A percentile compares a stretch with the other conserved stretches of the same genome.
Evolutionary conservation across 2,113 vertebrate species (phyloP).

Genomic region (Plestiodon gilberti): DNA sequence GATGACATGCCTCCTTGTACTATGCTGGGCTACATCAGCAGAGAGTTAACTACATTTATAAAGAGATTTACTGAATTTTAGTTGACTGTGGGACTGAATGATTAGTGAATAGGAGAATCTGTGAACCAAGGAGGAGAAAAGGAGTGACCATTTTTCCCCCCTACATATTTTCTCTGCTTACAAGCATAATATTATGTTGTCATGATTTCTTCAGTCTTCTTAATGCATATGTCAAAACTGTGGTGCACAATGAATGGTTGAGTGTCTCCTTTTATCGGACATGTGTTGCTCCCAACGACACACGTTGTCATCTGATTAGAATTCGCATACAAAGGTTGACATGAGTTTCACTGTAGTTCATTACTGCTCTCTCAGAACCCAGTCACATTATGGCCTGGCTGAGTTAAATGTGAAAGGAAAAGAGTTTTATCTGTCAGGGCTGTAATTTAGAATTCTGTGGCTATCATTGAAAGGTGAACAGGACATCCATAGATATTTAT

Average conservation of each 20-base stretch:
- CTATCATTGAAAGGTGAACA: conserved; percentile 49
- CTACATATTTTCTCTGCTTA: conserved; percentile 12
- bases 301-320: conserved; percentile 29
- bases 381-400: conserved; percentile 44
- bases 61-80: not conserved
- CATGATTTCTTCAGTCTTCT: not conserved
- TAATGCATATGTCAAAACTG: conserved; percentile 13
- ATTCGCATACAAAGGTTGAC: conserved; percentile 32
- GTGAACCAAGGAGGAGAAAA: conserved; percentile 10
- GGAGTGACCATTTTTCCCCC: not conserved
- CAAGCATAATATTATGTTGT: conserved; percentile 29
- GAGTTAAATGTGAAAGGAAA: conserved; percentile 57
- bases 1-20: not conserved
- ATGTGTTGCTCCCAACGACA: conserved; percentile 2
- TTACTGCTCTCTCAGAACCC: conserved; percentile 52
- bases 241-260: conserved; percentile 8
- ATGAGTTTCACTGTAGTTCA: conserved; percentile 37
- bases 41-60: not conserved
- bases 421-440: conserved; percentile 57
- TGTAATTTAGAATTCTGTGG: conserved; percentile 46
- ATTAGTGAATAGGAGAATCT: not conserved
- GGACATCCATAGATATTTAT: conserved; percentile 35
- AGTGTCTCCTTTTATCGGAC: conserved; percentile 33
- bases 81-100: not conserved
- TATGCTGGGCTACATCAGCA: not conserved